Percentiles rank a stretch among this genome's conserved stretches.
Conservation (phyloP, 1,140 invertebrate species). For the Babylonia areolata region DNA sequence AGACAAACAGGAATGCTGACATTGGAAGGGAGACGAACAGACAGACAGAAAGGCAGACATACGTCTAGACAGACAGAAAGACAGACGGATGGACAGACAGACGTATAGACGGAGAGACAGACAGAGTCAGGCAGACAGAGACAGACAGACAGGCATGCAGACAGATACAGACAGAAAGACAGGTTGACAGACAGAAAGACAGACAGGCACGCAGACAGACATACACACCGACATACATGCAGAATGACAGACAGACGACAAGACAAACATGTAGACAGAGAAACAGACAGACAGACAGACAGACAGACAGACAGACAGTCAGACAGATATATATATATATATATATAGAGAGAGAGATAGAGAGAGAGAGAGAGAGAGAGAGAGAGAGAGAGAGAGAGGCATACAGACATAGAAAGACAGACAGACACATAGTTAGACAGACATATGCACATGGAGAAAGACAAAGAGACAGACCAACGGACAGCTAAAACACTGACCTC, state of each 20-base stretch:
- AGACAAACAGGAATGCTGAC: no score
- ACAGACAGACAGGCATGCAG: background rate
- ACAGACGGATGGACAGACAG: background rate
- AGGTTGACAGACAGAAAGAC: background rate
- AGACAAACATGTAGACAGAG: background rate
- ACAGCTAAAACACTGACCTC: background rate
- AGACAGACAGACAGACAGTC: background rate
- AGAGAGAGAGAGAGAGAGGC: background rate
- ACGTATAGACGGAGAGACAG: no score
- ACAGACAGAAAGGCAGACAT: no score
- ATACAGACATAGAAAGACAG: conserved; percentile 3
- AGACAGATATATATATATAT: background rate
- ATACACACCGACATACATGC: background rate
- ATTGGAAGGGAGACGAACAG: no score
- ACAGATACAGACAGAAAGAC: background rate
- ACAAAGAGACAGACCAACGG: background rate
- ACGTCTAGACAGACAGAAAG: background rate
- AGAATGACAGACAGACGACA: no score
- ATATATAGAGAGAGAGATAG: background rate
- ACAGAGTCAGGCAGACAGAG: background rate
- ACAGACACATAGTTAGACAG: background rate
- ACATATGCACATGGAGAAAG: background rate
- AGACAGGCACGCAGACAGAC: background rate
- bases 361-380: conserved; percentile 16
- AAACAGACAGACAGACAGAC: background rate